Evolutionary conservation across 2,113 vertebrate genomes (phyloP).

Genomic region (Neogobius melanostomus): DNA sequence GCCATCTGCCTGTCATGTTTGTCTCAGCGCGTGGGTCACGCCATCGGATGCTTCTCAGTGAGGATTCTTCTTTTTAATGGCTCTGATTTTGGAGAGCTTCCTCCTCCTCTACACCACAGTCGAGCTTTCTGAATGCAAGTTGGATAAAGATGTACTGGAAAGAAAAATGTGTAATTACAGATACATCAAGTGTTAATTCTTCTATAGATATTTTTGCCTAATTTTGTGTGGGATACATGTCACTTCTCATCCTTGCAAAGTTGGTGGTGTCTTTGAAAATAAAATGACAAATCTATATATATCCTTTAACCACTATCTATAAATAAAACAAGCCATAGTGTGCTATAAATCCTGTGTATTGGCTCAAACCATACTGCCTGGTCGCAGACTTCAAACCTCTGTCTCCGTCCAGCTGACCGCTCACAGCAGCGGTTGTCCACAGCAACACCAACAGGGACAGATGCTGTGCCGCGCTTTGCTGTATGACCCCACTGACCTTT

Average conservation of each 20-base stretch:
- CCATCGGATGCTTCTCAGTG: conserved; percentile 34
- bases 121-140: no score
- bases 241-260: neutral
- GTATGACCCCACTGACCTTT: conserved; percentile 63
- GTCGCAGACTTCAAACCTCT: conserved; percentile 47
- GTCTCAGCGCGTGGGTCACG: conserved; percentile 39
- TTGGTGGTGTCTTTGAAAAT: neutral
- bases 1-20: conserved; percentile 62
- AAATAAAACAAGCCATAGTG: neutral
- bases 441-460: conserved; percentile 70
- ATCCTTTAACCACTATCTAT: neutral
- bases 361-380: conserved; percentile 5
- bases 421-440: conserved; percentile 64
- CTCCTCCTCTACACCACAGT: no score
- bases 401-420: conserved; percentile 57
- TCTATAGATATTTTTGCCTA: no score
- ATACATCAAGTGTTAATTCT: no score
- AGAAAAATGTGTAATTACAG: no score
- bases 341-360: neutral
- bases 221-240: no score
- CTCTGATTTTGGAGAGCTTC: no score
- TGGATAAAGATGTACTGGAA: no score
- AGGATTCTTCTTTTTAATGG: neutral
- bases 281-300: neutral
- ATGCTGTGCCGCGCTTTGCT: conserved; percentile 63